Base-by-base conservation (phyloP, 2,888 invertebrate genomes). In the Diloba caeruleocephala region DNA sequence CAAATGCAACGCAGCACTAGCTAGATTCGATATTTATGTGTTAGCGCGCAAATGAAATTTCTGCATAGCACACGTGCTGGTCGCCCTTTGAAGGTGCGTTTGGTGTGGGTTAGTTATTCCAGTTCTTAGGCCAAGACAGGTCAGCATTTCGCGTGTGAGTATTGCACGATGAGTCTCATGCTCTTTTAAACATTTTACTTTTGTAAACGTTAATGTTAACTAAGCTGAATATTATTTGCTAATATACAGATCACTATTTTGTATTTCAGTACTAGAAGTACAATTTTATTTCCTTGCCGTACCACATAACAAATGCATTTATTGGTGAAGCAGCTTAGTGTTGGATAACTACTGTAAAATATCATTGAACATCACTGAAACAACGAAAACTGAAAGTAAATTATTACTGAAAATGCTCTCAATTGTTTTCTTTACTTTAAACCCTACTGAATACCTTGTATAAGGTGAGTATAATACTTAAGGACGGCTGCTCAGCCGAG, bases 331-430 rank as follows among this genome's bases (percentile, higher is more conserved):
- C 53, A 63, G 65, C 63, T 65, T 66, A 58, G 58, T 70, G 63
- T 72, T 64, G 49, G 14, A 41, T 63, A 38, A 57, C 60, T 69
- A 66, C 60, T 71, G 49, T 68, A 66, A 57, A 64, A 68, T 68
- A 68, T 71, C 64, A 71, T 64, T 58, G 44, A 70, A 65, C 71
- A 74, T 74, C 68, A 66, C 71, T 71, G 65, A 78, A 74, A 84
- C 85, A 87, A 87, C 85, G 86, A 87, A 87, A 79, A 52, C 52
- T 73, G 69, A 64, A 75, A 82, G 81, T 81, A 82, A 84, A 81
- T 74, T 78, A 82, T 78, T 79, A 82, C 68, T 74, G 57, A 79
- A 74, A 66, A 63, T 67, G 69, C 66, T 74, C 64, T 77, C 72
- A 72, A 70, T 65, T 63, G 53, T 23, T 38, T 66, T 50, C 49